These are phyloP conservation scores for Nettapus auritus DNA, from an alignment of 2,113 vertebrate genomes.

Conservation along the genomic window DNA sequence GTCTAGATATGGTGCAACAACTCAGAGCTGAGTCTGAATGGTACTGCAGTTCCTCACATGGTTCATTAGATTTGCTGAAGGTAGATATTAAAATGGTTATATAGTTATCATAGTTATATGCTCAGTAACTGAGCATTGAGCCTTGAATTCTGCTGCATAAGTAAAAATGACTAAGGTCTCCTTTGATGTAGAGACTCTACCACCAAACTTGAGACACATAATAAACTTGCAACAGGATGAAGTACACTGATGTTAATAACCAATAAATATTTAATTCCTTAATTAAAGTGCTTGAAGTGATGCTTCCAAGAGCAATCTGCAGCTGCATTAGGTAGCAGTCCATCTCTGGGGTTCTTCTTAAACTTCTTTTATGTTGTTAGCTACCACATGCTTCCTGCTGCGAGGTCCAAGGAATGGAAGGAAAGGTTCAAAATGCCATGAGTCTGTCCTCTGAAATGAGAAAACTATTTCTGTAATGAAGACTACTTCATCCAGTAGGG, in stretches of 20 bases:
- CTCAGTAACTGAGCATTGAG: not conserved
- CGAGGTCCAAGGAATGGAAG: not conserved
- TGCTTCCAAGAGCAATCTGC: not conserved
- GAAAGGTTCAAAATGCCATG: not conserved
- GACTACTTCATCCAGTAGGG: not conserved
- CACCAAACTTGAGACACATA: not conserved
- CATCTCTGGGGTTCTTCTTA: not conserved
- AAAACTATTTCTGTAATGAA: not conserved
- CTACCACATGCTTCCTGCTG: not conserved
- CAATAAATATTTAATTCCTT: not conserved
- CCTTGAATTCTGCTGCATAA: rapidly evolving
- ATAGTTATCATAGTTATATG: not conserved
- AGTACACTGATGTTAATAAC: not conserved
- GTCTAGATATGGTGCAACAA: not conserved
- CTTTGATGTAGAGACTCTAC: rapidly evolving
- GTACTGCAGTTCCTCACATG: not conserved
- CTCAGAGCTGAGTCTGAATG: not conserved
- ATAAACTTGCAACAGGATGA: not conserved
- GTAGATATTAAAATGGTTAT: not conserved
- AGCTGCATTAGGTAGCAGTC: not conserved
- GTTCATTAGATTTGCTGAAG: not conserved
- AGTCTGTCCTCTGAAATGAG: not conserved
- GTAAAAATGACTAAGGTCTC: not conserved
- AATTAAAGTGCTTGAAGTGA: not conserved
- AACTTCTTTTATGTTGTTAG: not conserved